phyloP scores from a whole-genome alignment of 2,113 vertebrate genomes.

The Talpa occidentalis region DNA sequence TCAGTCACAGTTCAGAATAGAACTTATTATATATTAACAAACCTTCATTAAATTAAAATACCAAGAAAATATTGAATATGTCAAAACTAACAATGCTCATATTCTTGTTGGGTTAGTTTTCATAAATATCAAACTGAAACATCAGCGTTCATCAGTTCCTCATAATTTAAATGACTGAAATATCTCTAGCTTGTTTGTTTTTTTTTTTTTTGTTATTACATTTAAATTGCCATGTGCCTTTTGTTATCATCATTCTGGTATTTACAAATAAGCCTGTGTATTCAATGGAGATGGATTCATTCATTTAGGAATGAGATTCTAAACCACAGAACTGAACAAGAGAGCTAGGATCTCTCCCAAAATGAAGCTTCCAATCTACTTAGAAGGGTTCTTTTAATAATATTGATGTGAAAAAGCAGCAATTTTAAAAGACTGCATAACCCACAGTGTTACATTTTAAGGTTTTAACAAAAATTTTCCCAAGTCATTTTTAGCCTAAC shows the following conservation, averaged over 20 bases:
- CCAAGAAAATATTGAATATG: background rate
- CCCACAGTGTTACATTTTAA: constrained; percentile 29
- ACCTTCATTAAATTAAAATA: background rate
- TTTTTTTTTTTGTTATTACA: constrained; percentile 51
- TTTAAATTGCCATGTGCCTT: background rate
- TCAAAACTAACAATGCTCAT: background rate
- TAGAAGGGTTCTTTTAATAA: background rate
- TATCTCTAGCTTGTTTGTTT: constrained; percentile 36
- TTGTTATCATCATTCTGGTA: background rate
- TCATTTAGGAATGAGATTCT: background rate
- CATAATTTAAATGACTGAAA: constrained; percentile 58
- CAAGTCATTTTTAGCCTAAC: constrained; percentile 67
- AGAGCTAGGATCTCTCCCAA: background rate
- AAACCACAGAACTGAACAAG: background rate
- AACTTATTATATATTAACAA: background rate
- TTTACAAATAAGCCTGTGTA: constrained; percentile 41
- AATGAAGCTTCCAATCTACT: constrained; percentile 48
- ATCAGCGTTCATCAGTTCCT: constrained; percentile 5
- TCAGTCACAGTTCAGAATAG: background rate
- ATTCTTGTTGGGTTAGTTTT: constrained; percentile 1
- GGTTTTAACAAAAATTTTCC: constrained; percentile 60
- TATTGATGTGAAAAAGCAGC: background rate
- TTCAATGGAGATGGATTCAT: constrained; percentile 52
- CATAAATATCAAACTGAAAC: background rate
- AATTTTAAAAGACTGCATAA: background rate